A percentile compares a stretch with the other conserved stretches of the same genome.
Evolutionary conservation across 2,113 vertebrate genomes (phyloP).

Genomic region (Rissa tridactyla): DNA sequence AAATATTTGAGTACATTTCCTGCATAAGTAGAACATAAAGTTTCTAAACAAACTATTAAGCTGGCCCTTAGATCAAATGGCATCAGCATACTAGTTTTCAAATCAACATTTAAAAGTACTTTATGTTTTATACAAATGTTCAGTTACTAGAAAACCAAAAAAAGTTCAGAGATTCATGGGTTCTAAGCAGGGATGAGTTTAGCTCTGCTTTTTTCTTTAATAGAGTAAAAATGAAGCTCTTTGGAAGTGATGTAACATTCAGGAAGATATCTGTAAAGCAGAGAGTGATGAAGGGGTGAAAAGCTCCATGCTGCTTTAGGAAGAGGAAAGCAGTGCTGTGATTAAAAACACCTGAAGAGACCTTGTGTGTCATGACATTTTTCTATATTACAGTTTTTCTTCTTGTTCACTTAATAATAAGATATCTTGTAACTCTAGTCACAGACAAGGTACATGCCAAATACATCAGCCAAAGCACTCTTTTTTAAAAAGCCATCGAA

Average conservation of each 20-base stretch:
- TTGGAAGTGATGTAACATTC: neutral
- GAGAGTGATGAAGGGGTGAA: neutral
- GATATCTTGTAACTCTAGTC: constrained; percentile 9
- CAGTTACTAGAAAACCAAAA: neutral
- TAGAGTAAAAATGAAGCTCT: neutral
- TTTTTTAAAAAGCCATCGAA: neutral
- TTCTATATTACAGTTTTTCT: constrained; percentile 12
- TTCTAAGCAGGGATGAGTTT: neutral
- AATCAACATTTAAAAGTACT: neutral
- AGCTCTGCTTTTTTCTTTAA: neutral
- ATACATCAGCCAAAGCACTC: neutral
- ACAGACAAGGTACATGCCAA: neutral
- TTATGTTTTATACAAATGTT: neutral
- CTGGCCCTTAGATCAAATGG: neutral
- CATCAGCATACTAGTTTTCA: neutral
- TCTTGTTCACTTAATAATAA: constrained; percentile 27
- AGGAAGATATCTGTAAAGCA: neutral
- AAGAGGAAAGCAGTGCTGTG: neutral
- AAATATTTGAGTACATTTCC: neutral
- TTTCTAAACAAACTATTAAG: neutral
- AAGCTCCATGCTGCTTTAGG: neutral
- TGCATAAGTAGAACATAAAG: neutral
- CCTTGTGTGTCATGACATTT: constrained; percentile 6
- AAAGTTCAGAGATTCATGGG: neutral
- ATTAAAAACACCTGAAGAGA: constrained; percentile 48